phyloP scores from a whole-genome alignment of 1,140 invertebrate genomes.

The Bombus confusus region DNA sequence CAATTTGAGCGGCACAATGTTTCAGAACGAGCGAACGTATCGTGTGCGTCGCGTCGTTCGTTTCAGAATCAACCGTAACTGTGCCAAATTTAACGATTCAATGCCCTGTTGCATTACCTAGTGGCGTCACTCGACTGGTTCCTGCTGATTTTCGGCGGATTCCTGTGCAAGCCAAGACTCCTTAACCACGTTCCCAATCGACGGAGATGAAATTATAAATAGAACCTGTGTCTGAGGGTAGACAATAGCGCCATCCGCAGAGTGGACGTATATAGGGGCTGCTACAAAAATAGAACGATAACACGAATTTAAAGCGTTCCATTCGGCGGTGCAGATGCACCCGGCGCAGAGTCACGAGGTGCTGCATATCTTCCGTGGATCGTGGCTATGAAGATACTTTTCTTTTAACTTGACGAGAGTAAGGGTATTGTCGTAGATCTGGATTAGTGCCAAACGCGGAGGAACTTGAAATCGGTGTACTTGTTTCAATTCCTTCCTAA shows the following conservation, averaged over 20 bases:
- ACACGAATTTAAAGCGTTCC: slow-evolving; percentile 25
- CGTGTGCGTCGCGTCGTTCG: slow-evolving; percentile 44
- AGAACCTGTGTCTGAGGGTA: slow-evolving; percentile 32
- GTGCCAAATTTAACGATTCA: slow-evolving; percentile 70
- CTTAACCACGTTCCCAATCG: slow-evolving; percentile 35
- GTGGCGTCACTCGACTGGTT: neutral
- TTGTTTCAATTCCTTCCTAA: neutral
- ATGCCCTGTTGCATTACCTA: slow-evolving; percentile 22
- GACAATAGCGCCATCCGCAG: slow-evolving; percentile 23
- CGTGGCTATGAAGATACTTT: neutral
- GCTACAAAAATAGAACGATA: slow-evolving; percentile 40
- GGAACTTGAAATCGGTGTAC: neutral
- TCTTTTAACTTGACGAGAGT: neutral
- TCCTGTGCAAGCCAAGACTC: neutral
- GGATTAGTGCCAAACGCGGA: neutral
- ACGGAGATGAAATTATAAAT: slow-evolving; percentile 45
- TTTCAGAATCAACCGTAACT: slow-evolving; percentile 59
- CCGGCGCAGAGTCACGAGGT: too few relatives aligned
- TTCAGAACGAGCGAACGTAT: slow-evolving; percentile 68
- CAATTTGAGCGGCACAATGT: slow-evolving; percentile 75
- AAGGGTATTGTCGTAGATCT: neutral
- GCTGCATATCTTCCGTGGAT: neutral
- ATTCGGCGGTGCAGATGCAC: slow-evolving; percentile 2
- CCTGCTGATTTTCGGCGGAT: neutral
- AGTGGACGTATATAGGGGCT: neutral